Percentiles rank a stretch among this genome's conserved stretches.
phyloP scores from a whole-genome alignment of 1,140 invertebrate genomes.

The Drosophila kohkoa region DNA sequence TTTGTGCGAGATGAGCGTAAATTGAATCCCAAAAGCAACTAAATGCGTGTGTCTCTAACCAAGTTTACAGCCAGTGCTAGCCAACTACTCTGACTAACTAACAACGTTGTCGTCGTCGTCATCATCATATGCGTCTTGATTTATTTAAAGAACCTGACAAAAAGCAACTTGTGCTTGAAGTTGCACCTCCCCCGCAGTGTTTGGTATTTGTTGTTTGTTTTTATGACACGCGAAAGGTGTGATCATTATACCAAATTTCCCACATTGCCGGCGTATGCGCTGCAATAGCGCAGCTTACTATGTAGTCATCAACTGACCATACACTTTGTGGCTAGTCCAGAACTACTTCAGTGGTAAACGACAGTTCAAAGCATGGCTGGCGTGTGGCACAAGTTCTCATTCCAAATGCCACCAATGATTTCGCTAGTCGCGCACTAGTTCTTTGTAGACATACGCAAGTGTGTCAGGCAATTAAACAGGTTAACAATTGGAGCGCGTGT shows the following conservation, averaged over 20 bases:
- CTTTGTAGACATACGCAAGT: background rate
- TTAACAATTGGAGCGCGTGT: constrained; percentile 24
- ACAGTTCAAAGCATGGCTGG: no score
- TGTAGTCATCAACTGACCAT: no score
- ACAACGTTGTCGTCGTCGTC: background rate
- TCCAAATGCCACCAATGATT: no score
- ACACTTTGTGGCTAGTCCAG: background rate
- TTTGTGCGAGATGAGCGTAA: constrained; percentile 26
- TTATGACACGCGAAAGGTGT: background rate
- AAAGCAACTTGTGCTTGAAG: background rate
- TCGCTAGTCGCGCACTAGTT: background rate
- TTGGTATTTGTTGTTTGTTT: background rate
- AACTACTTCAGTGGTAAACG: no score
- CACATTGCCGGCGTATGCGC: constrained; percentile 9
- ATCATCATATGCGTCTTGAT: constrained; percentile 21
- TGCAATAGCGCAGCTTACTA: no score
- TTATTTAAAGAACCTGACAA: background rate
- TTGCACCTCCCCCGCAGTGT: constrained; percentile 15
- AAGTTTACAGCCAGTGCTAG: constrained; percentile 39
- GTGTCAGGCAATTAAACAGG: constrained; percentile 28
- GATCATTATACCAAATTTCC: constrained; percentile 16
- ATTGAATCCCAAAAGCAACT: constrained; percentile 22
- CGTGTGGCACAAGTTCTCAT: no score
- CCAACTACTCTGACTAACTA: constrained; percentile 26
- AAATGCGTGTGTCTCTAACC: constrained; percentile 46